Conservation (phyloP, 2,888 invertebrate genomes). For the Epiblema foenella region DNA sequence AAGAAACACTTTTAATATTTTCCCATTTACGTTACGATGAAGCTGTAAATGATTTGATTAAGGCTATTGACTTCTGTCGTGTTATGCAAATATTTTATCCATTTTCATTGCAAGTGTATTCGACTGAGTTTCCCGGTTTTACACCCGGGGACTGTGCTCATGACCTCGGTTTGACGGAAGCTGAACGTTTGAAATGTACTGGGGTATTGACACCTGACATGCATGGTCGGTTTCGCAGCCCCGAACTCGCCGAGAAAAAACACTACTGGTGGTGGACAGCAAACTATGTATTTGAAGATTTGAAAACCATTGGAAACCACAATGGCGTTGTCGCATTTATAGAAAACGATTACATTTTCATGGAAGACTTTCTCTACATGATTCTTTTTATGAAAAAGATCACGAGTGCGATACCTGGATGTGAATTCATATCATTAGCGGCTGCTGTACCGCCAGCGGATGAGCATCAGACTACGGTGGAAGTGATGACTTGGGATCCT, state of each 20-base stretch:
- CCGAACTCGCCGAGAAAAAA: conserved; percentile 57
- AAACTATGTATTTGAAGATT: conserved; percentile 63
- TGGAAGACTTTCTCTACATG: conserved; percentile 67
- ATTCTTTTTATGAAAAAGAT: conserved; percentile 59
- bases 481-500: conserved; percentile 60
- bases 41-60: conserved; percentile 56
- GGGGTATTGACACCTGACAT: conserved; percentile 58
- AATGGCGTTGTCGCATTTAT: conserved; percentile 61
- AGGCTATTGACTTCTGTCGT: conserved; percentile 62
- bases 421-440: conserved; percentile 62
- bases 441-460: conserved; percentile 42
- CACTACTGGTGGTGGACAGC: conserved; percentile 74
- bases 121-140: conserved; percentile 59
- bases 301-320: conserved; percentile 51
- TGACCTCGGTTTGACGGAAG: conserved; percentile 50
- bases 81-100: conserved; percentile 69
- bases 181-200: conserved; percentile 56
- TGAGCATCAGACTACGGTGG: conserved; percentile 49
- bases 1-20: conserved; percentile 63
- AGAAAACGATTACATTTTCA: conserved; percentile 59
- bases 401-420: conserved; percentile 53
- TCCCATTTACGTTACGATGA: conserved; percentile 63
- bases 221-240: conserved; percentile 59
- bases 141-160: conserved; percentile 55
- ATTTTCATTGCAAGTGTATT: conserved; percentile 61